Evolutionary conservation across 2,888 invertebrate species (phyloP), one percentile per base, ranked within the genome.

Genomic region (Archips crataeganus): DNA sequence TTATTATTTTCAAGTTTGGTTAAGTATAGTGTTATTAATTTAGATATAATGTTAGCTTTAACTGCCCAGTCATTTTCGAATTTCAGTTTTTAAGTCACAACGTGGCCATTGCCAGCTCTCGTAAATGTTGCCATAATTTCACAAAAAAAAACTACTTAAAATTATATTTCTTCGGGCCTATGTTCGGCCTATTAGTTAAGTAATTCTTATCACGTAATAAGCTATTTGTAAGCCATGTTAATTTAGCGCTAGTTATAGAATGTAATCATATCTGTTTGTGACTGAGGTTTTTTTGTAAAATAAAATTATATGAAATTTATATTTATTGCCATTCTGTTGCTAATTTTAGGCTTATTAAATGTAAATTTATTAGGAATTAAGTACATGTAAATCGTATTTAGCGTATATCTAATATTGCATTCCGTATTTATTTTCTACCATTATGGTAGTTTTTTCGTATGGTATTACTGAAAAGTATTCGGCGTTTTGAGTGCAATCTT

Each of bases 241-340:
- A 70, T 23, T 51, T 70, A 74, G 73, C 65, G 34, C 45, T 74
- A 74, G 36, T 45, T 65, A 65, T 74, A 74, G 69, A 64, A 74
- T 74, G 66, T 74, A 74, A 51, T 70, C 74, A 74, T 74, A 74
- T 70, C 70, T 51, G 69, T 75, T 74, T 74, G 78, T 75, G 79
- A 81, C 79, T 78, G 79, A 82, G 70, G 78, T 70, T 77, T 74
- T 80, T 81, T 81, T 85, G 81, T 85, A 84, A 77, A 81, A 82
- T 80, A 78, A 62, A 66, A 70, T 71, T 74, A 75, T 64, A 75
- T 76, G 75, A 75, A 78, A 77, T 76, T 78, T 79, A 79, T 85
- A 84, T 84, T 84, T 85, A 85, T 84, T 84, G 82, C 81, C 79
- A 79, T 81, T 85, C 80, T 77, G 84, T 85, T 86, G 85, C 85